A percentile compares a stretch with the other conserved stretches of the same genome.
phyloP scores from a whole-genome alignment of 2,797 vertebrate genomes.

The Taeniopygia guttata region DNA sequence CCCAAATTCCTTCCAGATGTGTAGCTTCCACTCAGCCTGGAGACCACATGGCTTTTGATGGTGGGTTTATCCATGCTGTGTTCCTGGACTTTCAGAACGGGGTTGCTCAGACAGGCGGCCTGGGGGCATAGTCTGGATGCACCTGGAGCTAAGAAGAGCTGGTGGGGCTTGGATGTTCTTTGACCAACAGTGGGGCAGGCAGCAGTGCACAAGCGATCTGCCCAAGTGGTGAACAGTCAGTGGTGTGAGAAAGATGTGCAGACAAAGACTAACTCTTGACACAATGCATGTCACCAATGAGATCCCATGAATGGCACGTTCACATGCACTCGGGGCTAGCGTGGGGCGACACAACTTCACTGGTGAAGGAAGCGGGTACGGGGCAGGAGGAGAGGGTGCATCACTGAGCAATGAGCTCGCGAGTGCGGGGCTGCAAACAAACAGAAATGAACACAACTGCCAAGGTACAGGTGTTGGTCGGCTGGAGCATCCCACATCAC shows the following conservation, averaged over 20 bases:
- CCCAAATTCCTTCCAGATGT: constrained; percentile 10
- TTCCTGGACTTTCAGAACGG: not conserved
- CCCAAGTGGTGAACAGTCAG: constrained; percentile 69
- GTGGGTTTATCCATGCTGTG: constrained; percentile 39
- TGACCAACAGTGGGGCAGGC: not conserved
- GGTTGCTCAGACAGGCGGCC: not conserved
- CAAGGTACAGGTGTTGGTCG: constrained; percentile 16
- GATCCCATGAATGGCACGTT: constrained; percentile 60
- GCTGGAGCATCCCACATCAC: constrained; percentile 16
- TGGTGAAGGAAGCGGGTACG: constrained; percentile 2
- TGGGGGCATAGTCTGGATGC: not conserved
- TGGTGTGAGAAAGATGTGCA: constrained; percentile 60
- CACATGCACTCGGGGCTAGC: constrained; percentile 63
- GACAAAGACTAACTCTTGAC: constrained; percentile 75
- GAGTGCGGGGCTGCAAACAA: constrained; percentile 10
- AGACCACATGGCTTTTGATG: constrained; percentile 18
- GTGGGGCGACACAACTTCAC: constrained; percentile 40
- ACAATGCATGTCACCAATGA: constrained; percentile 71
- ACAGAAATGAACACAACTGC: constrained; percentile 26
- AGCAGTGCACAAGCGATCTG: constrained; percentile 58
- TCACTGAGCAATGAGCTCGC: constrained; percentile 19
- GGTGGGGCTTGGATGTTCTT: not conserved
- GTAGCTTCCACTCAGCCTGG: constrained; percentile 32
- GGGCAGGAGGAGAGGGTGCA: not conserved
- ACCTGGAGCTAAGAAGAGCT: constrained; percentile 24